These are phyloP conservation scores for Tenualosa ilisha DNA, from an alignment of 2,797 vertebrate species.

Conservation along the genomic window DNA sequence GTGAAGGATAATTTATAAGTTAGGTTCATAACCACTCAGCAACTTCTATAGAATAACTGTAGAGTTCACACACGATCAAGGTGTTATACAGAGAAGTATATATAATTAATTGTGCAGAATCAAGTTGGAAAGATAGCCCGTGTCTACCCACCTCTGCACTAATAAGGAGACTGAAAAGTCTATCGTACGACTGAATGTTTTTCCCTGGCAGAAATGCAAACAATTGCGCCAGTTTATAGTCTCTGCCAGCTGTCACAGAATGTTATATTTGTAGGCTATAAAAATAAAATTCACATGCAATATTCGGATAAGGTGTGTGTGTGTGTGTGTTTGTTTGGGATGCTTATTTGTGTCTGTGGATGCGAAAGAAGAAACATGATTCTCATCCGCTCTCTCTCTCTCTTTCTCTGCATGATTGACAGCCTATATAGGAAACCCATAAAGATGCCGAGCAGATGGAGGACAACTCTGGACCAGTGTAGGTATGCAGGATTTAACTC, in stretches of 20 bases:
- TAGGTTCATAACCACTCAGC: background rate
- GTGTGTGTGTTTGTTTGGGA: background rate
- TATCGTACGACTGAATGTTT: background rate
- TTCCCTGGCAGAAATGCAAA: background rate
- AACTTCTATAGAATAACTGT: background rate
- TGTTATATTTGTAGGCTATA: background rate
- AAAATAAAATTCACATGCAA: background rate
- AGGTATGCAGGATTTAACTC: constrained; percentile 9
- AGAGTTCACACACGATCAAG: background rate
- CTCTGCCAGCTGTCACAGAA: constrained; percentile 7
- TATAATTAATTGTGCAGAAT: background rate
- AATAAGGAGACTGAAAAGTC: background rate
- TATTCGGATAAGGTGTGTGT: constrained; percentile 7
- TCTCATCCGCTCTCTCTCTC: background rate
- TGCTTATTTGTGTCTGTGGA: background rate
- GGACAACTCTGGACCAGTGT: background rate
- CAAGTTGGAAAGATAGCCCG: background rate
- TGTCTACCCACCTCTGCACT: background rate
- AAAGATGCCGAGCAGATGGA: constrained; percentile 10
- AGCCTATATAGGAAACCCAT: background rate
- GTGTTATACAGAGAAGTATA: background rate
- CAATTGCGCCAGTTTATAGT: constrained; percentile 5
- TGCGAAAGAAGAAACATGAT: background rate
- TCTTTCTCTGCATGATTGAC: background rate
- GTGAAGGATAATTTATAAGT: background rate